Evolutionary conservation across 2,797 vertebrate species (phyloP).

Genomic region (Brotula barbata): DNA sequence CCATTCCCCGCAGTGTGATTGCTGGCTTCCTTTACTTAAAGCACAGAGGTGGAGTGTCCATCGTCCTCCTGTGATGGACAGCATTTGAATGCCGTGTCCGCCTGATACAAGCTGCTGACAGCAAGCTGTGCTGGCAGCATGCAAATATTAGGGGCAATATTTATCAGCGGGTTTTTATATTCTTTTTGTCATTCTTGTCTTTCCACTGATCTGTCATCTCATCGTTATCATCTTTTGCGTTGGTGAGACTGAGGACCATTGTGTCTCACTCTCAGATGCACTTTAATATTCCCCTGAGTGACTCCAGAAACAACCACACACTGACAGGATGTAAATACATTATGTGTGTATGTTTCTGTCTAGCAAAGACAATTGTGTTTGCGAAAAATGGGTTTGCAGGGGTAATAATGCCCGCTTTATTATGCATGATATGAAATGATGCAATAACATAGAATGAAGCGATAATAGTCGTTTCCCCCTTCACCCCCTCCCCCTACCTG

Average conservation of each 20-base stretch:
- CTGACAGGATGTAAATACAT: background rate
- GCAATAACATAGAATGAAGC: slow-evolving; percentile 16
- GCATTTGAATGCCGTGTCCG: slow-evolving; percentile 8
- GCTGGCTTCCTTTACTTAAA: slow-evolving; percentile 8
- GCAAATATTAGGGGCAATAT: slow-evolving; percentile 38
- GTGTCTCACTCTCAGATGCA: slow-evolving; percentile 11
- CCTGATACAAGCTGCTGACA: too few species aligned
- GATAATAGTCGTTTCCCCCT: slow-evolving; percentile 14
- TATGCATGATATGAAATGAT: slow-evolving; percentile 35
- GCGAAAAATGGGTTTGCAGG: slow-evolving; percentile 5
- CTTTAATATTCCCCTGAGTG: slow-evolving; percentile 6
- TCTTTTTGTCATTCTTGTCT: slow-evolving; percentile 15
- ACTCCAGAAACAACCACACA: background rate
- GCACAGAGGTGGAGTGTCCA: slow-evolving; percentile 17
- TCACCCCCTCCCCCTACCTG: slow-evolving; percentile 31
- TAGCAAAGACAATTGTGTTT: background rate
- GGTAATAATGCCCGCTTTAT: background rate
- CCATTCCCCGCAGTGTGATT: slow-evolving; percentile 21
- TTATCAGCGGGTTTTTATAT: slow-evolving; percentile 46
- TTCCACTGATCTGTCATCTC: slow-evolving; percentile 10
- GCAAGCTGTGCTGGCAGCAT: background rate
- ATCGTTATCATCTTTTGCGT: background rate
- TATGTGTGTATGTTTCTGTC: background rate
- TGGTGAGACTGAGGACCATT: slow-evolving; percentile 6
- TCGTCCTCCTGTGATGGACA: slow-evolving; percentile 14